Base-by-base conservation (phyloP, 2,888 invertebrate species). In the Drosophila putrida region DNA sequence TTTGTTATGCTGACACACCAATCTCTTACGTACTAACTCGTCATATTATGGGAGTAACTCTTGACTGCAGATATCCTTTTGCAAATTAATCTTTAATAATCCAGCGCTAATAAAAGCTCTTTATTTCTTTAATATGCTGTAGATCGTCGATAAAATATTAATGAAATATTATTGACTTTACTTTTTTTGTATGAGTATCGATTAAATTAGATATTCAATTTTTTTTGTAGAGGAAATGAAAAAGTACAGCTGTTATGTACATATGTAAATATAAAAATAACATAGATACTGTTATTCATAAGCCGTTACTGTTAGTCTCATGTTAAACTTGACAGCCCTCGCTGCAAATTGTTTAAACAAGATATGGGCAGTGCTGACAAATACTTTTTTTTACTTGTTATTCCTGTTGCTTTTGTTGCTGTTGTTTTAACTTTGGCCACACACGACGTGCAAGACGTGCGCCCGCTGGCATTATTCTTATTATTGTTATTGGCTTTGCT, bases 381-480 rank as follows among this genome's bases (percentile, higher is more conserved):
- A 61, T 78, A 54, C 64, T 60, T 62, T 53, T 15, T 31, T 44
- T 51, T n/a, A n/a, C 43, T 36, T 58, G 57, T 35, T 28, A 43
- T 27, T 53, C 46, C n/a, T 59, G 31, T 49, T 64, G 41, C 47
- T 54, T 53, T 36, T 27, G 44, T 36, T 63, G 49, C 28, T 60
- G 49, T 66, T 74, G 54, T 25, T 71, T 62, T 55, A 55, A 64
- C 55, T 75, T 31, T 36, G 72, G 67, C 86, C 88, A 82, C 86
- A 77, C 88, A 80, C 72, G 62, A 58, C 15, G 33, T 25, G 43
- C 31, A 39, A 58, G 68, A 49, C 68, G 61, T 57, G 75, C 55
- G 63, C 53, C 80, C 76, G 71, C 71, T 46, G 67, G 80, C 78
- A 58, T 73, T 71, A 71, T 84, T 73, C 61, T 55, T 73, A 64